Evolutionary conservation across 2,113 vertebrate species (phyloP), one percentile per base, ranked within the genome.

Genomic region (Lates calcarifer): DNA sequence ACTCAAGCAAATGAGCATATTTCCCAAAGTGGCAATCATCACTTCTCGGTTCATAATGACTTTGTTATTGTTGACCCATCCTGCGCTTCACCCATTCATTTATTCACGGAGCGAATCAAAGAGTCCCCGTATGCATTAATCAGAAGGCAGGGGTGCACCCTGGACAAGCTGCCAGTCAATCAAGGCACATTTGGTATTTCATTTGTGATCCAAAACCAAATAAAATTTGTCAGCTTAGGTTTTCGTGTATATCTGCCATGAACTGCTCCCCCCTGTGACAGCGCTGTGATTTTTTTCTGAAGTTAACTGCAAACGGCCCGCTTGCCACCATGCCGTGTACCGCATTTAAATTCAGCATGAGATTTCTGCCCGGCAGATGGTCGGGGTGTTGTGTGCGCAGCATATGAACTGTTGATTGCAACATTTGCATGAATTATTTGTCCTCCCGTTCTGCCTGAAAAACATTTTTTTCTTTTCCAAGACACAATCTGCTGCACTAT

Each of bases 361-460:
- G 72, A 6, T 45, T 35, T 22, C 66, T 3, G 69, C 4, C n/a
- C 24, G 53, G 83, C 90, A 92, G 91, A 92, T 91, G 91, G 91
- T 74, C 66, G 62, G 61, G 43, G 65, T 78, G 90, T 61, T 86
- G 6, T 85, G 83, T 74, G 88, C 53, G 88, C 83, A 81, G 84
- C 89, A 88, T 78, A 82, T 88, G 84, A 89, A 89, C 89, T 87
- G 82, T 88, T 89, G 89, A 92, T 90, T 88, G 90, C 87, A 74
- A 83, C 85, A 91, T 92, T 92, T 91, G 82, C 91, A 92, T 92
- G 91, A 91, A 88, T 91, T 88, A 91, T 91, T 89, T 87, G 83
- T 89, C 87, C 85, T 85, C 31, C 62, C n/a, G 20, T 80, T 84
- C 79, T 64, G 86, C 65, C 55, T 76, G 79, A 67, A 83, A 84